Evolutionary conservation across 2,797 vertebrate genomes (phyloP).

Genomic region (Girardinus metallicus): DNA sequence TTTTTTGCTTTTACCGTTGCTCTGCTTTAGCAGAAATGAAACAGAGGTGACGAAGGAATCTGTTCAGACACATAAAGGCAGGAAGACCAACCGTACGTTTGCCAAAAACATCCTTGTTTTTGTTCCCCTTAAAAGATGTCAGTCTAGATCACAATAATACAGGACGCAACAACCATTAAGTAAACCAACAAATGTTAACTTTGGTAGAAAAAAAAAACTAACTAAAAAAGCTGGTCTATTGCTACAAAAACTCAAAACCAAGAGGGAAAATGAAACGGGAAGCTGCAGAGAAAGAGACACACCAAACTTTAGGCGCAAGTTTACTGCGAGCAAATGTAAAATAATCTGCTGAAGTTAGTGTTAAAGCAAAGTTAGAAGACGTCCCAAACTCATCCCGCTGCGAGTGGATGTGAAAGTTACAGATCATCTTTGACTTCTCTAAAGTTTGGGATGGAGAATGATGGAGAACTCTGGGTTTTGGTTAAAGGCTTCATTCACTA

Average conservation of each 20-base stretch:
- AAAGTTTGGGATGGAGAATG: neutral
- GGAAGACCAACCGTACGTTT: constrained; percentile 76
- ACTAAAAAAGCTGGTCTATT: constrained; percentile 18
- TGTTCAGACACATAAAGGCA: constrained; percentile 49
- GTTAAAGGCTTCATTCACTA: constrained; percentile 9
- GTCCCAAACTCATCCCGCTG: constrained; percentile 24
- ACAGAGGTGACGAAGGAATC: constrained; percentile 32
- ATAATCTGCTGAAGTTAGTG: constrained; percentile 72
- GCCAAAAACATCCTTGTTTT: constrained; percentile 68
- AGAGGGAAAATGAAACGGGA: constrained; percentile 37
- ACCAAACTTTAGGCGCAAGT: constrained; percentile 27
- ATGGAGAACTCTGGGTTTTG: constrained; percentile 11
- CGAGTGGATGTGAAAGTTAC: constrained; percentile 24
- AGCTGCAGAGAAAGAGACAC: constrained; percentile 22
- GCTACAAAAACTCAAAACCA: neutral
- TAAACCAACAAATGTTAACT: constrained; percentile 41
- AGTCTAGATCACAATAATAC: constrained; percentile 44
- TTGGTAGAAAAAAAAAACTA: constrained; percentile 24
- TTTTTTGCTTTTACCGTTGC: constrained; percentile 59
- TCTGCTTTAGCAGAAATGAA: constrained; percentile 59
- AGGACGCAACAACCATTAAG: constrained; percentile 64
- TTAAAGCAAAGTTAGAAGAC: constrained; percentile 71
- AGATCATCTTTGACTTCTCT: constrained; percentile 8
- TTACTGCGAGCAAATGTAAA: constrained; percentile 34
- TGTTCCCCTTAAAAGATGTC: constrained; percentile 64